phyloP scores from a whole-genome alignment of 1,140 invertebrate genomes.

The Bombus confusus region DNA sequence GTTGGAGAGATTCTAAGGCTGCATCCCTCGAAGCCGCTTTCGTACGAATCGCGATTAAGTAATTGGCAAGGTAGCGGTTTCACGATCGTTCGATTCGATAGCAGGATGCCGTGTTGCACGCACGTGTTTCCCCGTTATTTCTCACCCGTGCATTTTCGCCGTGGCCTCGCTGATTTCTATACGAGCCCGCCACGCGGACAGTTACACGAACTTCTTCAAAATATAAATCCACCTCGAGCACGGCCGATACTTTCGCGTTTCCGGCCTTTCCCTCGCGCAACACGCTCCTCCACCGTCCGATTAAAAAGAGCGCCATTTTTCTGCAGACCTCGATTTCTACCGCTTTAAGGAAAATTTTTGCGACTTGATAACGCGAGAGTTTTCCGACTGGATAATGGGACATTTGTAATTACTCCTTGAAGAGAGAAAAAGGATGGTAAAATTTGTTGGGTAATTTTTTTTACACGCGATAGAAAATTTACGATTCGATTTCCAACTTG shows the following conservation, averaged over 20 bases:
- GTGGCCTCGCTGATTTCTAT: constrained; percentile 27
- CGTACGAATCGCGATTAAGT: constrained; percentile 50
- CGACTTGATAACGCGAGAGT: too few relatives aligned
- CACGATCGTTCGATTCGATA: constrained; percentile 45
- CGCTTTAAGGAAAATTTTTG: background rate
- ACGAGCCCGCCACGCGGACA: constrained; percentile 29
- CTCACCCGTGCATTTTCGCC: constrained; percentile 35
- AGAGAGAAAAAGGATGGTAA: too few relatives aligned
- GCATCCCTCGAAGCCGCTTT: constrained; percentile 11
- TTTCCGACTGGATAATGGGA: too few relatives aligned
- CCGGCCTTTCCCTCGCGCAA: background rate
- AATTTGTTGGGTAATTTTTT: too few relatives aligned
- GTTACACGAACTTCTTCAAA: constrained; percentile 45
- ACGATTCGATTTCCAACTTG: too few relatives aligned
- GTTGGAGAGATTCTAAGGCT: background rate
- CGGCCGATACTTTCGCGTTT: constrained; percentile 31
- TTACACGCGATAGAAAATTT: too few relatives aligned
- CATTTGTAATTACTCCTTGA: too few relatives aligned
- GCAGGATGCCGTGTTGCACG: constrained; percentile 26
- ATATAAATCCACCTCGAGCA: constrained; percentile 35
- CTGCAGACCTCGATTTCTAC: background rate
- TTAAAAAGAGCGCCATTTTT: background rate
- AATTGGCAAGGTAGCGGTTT: constrained; percentile 49
- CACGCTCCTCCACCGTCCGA: background rate
- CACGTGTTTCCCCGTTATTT: constrained; percentile 49